A percentile compares a stretch with the other conserved stretches of the same genome.
These are phyloP conservation scores for Limnephilus marmoratus DNA, from an alignment of 2,888 invertebrate genomes.

Conservation along the genomic window DNA sequence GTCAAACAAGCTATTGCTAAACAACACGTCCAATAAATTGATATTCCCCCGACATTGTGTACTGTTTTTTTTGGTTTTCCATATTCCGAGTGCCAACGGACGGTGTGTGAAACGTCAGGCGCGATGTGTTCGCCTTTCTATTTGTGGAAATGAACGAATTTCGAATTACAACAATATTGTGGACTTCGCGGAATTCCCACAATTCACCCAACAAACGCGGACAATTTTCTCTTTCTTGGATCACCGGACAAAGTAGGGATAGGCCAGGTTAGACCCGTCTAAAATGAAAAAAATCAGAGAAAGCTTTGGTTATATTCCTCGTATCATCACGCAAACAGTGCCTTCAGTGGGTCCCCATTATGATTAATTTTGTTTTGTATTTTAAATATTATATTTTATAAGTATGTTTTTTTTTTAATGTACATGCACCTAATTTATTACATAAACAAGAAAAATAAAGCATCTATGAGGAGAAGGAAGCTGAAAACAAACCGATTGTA, in stretches of 20 bases:
- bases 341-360: too few relatives aligned
- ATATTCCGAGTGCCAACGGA: constrained; percentile 7
- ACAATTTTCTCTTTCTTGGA: background rate
- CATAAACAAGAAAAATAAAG: too few relatives aligned
- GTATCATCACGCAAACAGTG: too few relatives aligned
- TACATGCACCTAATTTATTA: too few relatives aligned
- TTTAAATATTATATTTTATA: too few relatives aligned
- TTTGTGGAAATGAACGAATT: constrained; percentile 50
- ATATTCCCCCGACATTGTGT: constrained; percentile 20
- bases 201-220: background rate
- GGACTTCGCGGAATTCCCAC: background rate
- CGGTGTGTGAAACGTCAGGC: background rate
- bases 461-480: too few relatives aligned
- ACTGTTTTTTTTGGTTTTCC: background rate
- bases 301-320: too few relatives aligned
- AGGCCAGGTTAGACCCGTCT: background rate
- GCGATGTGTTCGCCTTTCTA: constrained; percentile 27
- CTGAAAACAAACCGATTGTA: too few relatives aligned
- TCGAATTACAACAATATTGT: constrained; percentile 16
- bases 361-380: too few relatives aligned
- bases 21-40: constrained; percentile 18
- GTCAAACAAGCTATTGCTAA: constrained; percentile 13
- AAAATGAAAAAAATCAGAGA: too few relatives aligned
- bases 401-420: too few relatives aligned
- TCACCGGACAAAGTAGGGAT: background rate